A percentile compares a stretch with the other conserved stretches of the same genome.
These are phyloP conservation scores for Rhabdomys dilectus DNA, from an alignment of 2,113 vertebrate genomes.

Conservation along the genomic window DNA sequence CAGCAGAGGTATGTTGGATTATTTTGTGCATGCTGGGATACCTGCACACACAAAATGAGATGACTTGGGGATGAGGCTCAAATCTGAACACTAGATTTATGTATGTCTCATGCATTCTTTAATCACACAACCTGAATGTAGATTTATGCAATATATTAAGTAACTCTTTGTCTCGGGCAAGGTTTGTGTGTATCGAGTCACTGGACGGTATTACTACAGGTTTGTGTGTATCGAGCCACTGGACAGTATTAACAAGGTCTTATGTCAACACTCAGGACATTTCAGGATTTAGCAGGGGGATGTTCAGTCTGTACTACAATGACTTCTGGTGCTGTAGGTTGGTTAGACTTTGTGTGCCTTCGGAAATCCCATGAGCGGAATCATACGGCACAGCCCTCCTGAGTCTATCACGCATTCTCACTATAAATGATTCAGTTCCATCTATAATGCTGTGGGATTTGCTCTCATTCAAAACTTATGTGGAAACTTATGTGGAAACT, in stretches of 20 bases:
- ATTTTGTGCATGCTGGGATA: too few relatives aligned
- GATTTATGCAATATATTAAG: background rate
- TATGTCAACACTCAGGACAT: background rate
- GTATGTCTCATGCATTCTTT: background rate
- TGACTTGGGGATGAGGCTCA: background rate
- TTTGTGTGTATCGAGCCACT: background rate
- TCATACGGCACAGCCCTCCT: background rate
- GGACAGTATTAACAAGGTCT: background rate
- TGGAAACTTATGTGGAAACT: too few relatives aligned
- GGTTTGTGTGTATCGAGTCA: background rate
- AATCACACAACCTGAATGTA: background rate
- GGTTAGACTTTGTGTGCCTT: background rate
- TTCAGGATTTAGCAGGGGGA: background rate
- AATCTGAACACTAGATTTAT: background rate
- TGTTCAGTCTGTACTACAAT: background rate
- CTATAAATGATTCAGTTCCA: too few relatives aligned
- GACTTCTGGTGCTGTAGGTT: background rate
- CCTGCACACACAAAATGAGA: background rate
- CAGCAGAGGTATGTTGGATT: background rate
- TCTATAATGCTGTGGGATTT: background rate
- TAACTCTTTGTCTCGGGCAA: background rate
- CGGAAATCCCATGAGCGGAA: background rate
- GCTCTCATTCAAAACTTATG: background rate
- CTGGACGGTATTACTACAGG: background rate
- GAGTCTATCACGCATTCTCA: too few relatives aligned